Evolutionary conservation across 64 coral and sea anemone genomes (phyloP).

Genomic region (Porites australiensis): DNA sequence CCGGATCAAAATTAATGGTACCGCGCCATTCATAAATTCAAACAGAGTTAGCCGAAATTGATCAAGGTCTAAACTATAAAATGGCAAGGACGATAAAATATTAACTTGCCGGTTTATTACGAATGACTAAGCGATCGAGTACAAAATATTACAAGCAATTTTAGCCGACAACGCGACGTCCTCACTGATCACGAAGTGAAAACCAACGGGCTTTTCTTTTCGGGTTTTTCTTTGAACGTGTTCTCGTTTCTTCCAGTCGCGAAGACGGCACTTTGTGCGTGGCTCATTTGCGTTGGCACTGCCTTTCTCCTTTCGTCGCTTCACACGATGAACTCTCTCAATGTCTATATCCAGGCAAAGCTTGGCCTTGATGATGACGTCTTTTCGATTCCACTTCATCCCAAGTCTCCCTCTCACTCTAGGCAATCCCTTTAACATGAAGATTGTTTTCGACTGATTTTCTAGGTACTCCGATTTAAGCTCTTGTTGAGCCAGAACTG

Average conservation of each 20-base stretch:
- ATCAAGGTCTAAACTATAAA: slow-evolving; percentile 33
- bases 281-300: background rate
- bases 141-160: slow-evolving; percentile 41
- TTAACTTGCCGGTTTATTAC: slow-evolving; percentile 24
- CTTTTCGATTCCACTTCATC: slow-evolving; percentile 26
- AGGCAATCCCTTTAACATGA: background rate
- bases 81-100: slow-evolving; percentile 31
- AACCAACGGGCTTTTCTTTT: slow-evolving; percentile 25
- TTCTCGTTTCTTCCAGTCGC: slow-evolving; percentile 43
- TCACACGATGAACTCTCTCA: slow-evolving; percentile 34
- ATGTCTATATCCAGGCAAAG: slow-evolving; percentile 37
- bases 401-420: slow-evolving; percentile 31
- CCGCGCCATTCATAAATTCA: slow-evolving; percentile 19
- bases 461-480: slow-evolving; percentile 38
- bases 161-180: slow-evolving; percentile 30
- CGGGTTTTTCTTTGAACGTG: slow-evolving; percentile 12
- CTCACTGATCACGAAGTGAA: background rate
- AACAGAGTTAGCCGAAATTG: slow-evolving; percentile 41
- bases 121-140: slow-evolving; percentile 17
- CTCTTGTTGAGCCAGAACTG: too few species aligned
- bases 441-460: slow-evolving; percentile 47
- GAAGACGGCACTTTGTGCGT: background rate
- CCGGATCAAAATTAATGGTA: slow-evolving; percentile 35
- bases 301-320: background rate
- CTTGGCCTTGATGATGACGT: slow-evolving; percentile 8